These are phyloP conservation scores for Hofmannophila pseudospretella DNA, from an alignment of 2,888 invertebrate species.

Conservation along the genomic window DNA sequence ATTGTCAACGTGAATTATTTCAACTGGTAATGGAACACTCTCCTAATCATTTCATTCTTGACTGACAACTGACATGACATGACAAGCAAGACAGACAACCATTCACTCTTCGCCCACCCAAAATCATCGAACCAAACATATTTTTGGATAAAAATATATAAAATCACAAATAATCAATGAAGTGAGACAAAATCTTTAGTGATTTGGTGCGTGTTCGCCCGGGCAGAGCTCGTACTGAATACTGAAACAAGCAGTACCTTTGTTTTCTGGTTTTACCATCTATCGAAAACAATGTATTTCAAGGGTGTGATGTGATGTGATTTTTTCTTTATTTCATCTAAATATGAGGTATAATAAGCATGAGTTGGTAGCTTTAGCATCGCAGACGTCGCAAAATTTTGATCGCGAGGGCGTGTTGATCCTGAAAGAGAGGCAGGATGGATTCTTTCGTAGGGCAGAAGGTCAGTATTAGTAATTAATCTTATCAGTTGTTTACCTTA, in stretches of 20 bases:
- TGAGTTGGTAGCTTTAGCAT: constrained; percentile 90
- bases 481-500: neutral
- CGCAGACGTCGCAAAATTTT: constrained; percentile 91
- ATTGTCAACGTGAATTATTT: too few relatives aligned
- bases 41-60: too few relatives aligned
- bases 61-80: too few relatives aligned
- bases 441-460: constrained; percentile 94
- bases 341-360: constrained; percentile 94
- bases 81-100: too few relatives aligned
- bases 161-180: neutral
- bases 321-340: constrained; percentile 9
- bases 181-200: constrained; percentile 1
- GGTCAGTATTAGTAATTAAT: constrained; percentile 77
- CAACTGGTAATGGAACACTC: too few relatives aligned
- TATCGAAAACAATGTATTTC: neutral
- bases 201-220: neutral
- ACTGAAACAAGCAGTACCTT: too few relatives aligned
- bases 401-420: constrained; percentile 94
- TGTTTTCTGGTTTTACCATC: too few relatives aligned
- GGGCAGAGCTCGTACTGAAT: too few relatives aligned
- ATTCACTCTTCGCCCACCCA: too few relatives aligned
- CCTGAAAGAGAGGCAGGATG: constrained; percentile 92
- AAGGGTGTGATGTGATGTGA: neutral
- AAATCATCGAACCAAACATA: too few relatives aligned
- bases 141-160: too few relatives aligned